Evolutionary conservation across 2,888 invertebrate genomes (phyloP).

Genomic region (Stenichneumon culpator): DNA sequence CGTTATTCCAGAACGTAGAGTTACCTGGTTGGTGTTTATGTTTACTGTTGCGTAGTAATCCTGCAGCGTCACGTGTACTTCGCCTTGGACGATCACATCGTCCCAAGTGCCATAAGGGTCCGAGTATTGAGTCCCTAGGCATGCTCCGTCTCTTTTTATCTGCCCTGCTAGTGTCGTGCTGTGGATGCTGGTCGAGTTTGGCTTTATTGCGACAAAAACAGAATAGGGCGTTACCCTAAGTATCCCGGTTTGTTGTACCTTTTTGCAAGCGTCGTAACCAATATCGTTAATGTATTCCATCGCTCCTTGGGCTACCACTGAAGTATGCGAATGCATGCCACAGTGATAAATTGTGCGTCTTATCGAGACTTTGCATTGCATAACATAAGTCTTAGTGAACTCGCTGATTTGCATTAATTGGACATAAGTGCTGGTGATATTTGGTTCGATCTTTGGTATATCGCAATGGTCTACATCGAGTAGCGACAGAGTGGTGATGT

Average conservation of each 20-base stretch:
- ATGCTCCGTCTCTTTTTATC: slow-evolving; percentile 24
- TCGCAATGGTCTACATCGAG: slow-evolving; percentile 59
- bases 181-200: slow-evolving; percentile 20
- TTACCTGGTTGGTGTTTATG: slow-evolving; percentile 43
- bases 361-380: slow-evolving; percentile 64
- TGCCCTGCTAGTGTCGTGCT: slow-evolving; percentile 48
- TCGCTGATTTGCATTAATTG: slow-evolving; percentile 58
- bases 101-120: slow-evolving; percentile 61
- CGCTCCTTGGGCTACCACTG: slow-evolving; percentile 39
- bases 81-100: slow-evolving; percentile 59
- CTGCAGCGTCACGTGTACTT: slow-evolving; percentile 42
- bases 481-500: slow-evolving; percentile 60
- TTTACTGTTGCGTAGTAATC: slow-evolving; percentile 40
- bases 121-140: slow-evolving; percentile 47
- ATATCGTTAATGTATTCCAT: slow-evolving; percentile 54
- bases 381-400: slow-evolving; percentile 19
- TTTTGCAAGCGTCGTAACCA: slow-evolving; percentile 23
- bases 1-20: slow-evolving; percentile 24
- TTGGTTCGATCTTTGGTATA: slow-evolving; percentile 27
- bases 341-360: slow-evolving; percentile 46
- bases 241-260: slow-evolving; percentile 28
- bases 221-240: slow-evolving; percentile 5
- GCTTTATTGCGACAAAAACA: slow-evolving; percentile 13
- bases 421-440: not conserved
- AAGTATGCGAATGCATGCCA: slow-evolving; percentile 64